These are phyloP conservation scores for Elaphurus davidianus DNA, from an alignment of 2,113 vertebrate species.

Conservation along the genomic window DNA sequence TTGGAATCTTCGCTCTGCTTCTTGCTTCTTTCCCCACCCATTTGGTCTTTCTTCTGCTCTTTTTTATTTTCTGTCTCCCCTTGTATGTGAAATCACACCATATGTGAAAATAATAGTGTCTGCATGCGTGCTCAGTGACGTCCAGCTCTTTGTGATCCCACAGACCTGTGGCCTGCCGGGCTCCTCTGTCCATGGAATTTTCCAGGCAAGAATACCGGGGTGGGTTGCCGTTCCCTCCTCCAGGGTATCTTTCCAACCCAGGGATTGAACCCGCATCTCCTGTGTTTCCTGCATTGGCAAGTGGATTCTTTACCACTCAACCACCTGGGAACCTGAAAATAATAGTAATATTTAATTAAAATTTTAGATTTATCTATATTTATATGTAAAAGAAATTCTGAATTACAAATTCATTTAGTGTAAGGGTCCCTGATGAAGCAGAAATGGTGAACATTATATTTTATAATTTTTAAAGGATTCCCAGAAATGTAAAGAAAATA, in stretches of 20 bases:
- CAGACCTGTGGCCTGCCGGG: neutral
- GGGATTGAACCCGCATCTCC: neutral
- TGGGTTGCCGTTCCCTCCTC: neutral
- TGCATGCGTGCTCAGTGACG: neutral
- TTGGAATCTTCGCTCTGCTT: neutral
- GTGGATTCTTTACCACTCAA: neutral
- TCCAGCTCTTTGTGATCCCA: neutral
- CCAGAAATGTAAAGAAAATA: neutral
- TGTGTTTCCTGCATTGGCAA: neutral
- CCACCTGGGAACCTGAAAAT: neutral
- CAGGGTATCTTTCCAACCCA: neutral
- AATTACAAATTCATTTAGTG: neutral
- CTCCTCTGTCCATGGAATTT: neutral
- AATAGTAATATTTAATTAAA: neutral
- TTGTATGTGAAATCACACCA: neutral
- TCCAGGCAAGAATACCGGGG: neutral
- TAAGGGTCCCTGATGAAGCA: neutral
- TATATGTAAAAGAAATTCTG: constrained; percentile 6
- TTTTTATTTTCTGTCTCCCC: neutral
- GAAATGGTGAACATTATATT: neutral
- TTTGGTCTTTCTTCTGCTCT: neutral
- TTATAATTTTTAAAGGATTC: neutral
- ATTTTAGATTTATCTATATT: neutral
- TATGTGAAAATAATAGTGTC: neutral
- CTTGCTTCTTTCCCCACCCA: neutral